Evolutionary conservation across 2,797 vertebrate genomes (phyloP).

Genomic region (Xiphorhynchus erythropygius): DNA sequence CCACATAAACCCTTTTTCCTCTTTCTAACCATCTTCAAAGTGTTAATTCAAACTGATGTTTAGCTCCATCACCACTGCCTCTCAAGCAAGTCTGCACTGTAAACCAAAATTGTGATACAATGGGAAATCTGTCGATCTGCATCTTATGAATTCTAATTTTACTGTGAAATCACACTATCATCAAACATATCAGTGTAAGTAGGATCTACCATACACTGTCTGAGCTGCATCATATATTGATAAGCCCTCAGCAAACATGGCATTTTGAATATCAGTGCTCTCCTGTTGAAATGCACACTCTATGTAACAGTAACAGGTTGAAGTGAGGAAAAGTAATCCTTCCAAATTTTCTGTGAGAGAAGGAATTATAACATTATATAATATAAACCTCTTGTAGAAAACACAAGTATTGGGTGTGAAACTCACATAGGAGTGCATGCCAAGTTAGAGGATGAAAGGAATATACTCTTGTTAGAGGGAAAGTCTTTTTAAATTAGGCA

Average conservation of each 20-base stretch:
- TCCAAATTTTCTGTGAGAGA: not conserved
- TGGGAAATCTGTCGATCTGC: not conserved
- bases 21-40: not conserved
- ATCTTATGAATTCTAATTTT: not conserved
- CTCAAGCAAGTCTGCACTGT: rapidly evolving
- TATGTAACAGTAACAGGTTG: not conserved
- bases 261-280: not conserved
- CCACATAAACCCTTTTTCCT: not conserved
- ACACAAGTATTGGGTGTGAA: not conserved
- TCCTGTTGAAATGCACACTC: not conserved
- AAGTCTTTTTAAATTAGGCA: not conserved
- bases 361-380: not conserved
- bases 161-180: not conserved
- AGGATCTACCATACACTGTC: not conserved
- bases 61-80: not conserved
- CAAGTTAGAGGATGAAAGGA: not conserved
- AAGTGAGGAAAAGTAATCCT: not conserved
- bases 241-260: not conserved
- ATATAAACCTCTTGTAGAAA: not conserved
- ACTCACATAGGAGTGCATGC: not conserved
- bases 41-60: not conserved
- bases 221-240: not conserved
- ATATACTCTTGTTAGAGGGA: not conserved
- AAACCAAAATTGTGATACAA: not conserved
- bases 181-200: not conserved